Conservation (phyloP, 2,113 vertebrate genomes). For the Cephalophus harveyi region DNA sequence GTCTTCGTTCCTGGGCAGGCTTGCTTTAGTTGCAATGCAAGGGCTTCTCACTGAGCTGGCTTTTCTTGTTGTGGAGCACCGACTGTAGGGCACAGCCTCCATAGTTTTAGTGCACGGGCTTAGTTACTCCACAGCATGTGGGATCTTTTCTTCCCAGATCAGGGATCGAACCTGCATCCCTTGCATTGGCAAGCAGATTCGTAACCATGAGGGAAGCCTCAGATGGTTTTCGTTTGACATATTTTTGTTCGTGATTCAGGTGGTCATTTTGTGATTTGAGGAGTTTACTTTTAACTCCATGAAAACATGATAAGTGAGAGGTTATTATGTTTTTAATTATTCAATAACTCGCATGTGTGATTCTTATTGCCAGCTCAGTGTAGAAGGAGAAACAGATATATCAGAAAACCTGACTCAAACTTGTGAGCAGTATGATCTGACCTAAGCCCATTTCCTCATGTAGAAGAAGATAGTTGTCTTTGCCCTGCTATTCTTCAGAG, state of each 20-base stretch:
- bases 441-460: not conserved
- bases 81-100: not conserved
- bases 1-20: not conserved
- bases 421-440: not conserved
- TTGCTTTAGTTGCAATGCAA: not conserved
- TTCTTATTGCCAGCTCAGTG: not conserved
- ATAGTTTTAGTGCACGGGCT: rapidly evolving
- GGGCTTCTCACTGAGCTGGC: not conserved
- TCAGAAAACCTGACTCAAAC: not conserved
- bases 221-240: not conserved
- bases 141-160: not conserved
- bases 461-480: not conserved
- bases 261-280: not conserved
- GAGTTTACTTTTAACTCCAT: not conserved
- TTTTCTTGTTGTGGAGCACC: not conserved
- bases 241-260: not conserved
- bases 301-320: too few relatives aligned
- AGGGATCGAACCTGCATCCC: not conserved
- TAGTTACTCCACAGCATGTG: not conserved
- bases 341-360: not conserved
- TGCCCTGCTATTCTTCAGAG: not conserved
- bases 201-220: not conserved
- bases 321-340: not conserved
- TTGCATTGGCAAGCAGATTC: not conserved
- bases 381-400: not conserved